These are phyloP conservation scores for Ptychobarbus kaznakovi DNA, from an alignment of 2,797 vertebrate species.

Conservation along the genomic window DNA sequence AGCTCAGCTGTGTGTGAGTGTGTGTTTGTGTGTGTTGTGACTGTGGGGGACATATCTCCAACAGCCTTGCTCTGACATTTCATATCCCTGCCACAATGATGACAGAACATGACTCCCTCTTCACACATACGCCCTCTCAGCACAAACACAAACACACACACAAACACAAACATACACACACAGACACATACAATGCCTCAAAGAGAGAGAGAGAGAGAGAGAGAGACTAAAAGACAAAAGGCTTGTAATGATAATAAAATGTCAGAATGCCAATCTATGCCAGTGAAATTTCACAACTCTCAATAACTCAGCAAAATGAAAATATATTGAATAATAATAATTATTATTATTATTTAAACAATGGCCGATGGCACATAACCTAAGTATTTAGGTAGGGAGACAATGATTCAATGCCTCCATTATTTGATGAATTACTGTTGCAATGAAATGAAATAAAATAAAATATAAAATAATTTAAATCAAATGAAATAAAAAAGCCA, in stretches of 20 bases:
- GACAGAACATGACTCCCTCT: slow-evolving; percentile 42
- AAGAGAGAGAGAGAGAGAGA: background rate
- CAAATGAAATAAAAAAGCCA: no score
- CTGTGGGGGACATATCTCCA: slow-evolving; percentile 53
- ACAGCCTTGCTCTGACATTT: slow-evolving; percentile 57
- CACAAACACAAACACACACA: background rate
- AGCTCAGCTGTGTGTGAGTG: slow-evolving; percentile 29
- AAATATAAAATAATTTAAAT: background rate
- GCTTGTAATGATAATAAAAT: background rate
- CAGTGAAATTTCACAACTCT: background rate
- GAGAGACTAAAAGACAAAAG: background rate
- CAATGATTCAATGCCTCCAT: background rate
- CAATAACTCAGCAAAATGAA: background rate
- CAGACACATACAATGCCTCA: background rate
- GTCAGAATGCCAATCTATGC: background rate
- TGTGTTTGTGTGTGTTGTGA: slow-evolving; percentile 36
- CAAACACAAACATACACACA: background rate
- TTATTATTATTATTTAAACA: no score
- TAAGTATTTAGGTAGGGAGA: background rate
- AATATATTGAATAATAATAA: background rate
- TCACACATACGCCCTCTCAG: slow-evolving; percentile 32
- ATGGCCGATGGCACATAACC: no score
- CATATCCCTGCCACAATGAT: slow-evolving; percentile 48
- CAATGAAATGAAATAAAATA: background rate
- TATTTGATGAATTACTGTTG: background rate